Base-by-base conservation (phyloP, 2,888 invertebrate species). In the Agrotis ipsilon region DNA sequence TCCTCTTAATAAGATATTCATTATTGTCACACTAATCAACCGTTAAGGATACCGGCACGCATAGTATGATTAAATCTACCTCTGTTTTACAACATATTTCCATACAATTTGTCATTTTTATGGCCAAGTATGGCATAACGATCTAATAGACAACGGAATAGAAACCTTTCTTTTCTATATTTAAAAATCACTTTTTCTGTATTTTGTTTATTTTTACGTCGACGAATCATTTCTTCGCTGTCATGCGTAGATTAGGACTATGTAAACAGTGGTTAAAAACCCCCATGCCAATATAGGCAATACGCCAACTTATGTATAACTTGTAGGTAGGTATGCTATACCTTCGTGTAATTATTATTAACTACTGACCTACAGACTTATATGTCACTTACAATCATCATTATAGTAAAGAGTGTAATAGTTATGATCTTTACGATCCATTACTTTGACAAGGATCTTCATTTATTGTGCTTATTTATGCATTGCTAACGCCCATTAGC, bases 361-460 rank as follows among this genome's bases (percentile, higher is more conserved):
- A 74, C 49, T 16, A 6, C 48, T 13, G 24, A 24, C 27, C 21
- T 55, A 61, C 24, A 39, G 18, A 48, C n/a, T n/a, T 19, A 48
- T n/a, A 24, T 49, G 45, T 21, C 43, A 51, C 27, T 27, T 39
- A 63, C 18, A 49, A 27, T 55, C 24, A 55, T 55, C 18, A 24
- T 16, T 19, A 16, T 39, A 55, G 32, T 39, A 19, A 45, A 60
- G 32, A 59, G 63, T 16, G 55, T n/a, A 32, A 19, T 78, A 0
- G 46, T 54, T 51, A 19, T 45, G 39, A 59, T 63, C 32, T 59
- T 77, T 46, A 70, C 48, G 59, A 46, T 55, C 24, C 16, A 63
- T 59, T 71, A 49, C 27, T 45, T 70, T 45, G 45, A 39, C 52
- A 74, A 62, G 54, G 62, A 70, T 59, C 21, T 54, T 13, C n/a